These are phyloP conservation scores for Ophiothrix spiculata DNA, from an alignment of 35 echinoderm and acorn worm species.

Conservation along the genomic window DNA sequence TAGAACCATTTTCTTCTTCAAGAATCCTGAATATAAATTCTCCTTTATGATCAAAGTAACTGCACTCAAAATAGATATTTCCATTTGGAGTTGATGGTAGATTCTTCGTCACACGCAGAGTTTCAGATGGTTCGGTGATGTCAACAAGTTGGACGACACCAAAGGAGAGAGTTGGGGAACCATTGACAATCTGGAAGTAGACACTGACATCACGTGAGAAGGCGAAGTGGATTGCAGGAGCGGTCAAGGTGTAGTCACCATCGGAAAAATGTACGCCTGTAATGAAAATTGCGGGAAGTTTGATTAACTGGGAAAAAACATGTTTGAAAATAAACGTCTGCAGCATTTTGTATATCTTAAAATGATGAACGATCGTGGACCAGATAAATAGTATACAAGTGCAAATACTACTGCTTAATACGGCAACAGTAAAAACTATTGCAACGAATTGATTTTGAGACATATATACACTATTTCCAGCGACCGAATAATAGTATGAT, in stretches of 20 bases:
- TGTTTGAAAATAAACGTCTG: too few species aligned
- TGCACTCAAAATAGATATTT: conserved; percentile 39
- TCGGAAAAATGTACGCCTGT: not conserved
- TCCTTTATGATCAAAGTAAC: conserved; percentile 49
- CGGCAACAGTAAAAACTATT: too few species aligned
- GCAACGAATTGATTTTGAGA: too few species aligned
- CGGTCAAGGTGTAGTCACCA: not conserved
- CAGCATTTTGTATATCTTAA: too few species aligned
- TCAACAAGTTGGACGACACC: conserved; percentile 29
- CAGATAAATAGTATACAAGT: too few species aligned
- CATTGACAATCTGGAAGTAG: not conserved
- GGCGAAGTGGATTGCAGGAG: conserved; percentile 30
- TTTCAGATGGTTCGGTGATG: conserved; percentile 1
- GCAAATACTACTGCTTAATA: too few species aligned
- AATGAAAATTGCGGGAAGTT: not conserved
- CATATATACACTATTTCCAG: too few species aligned
- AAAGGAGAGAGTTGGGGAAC: not conserved
- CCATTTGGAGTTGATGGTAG: conserved; percentile 20
- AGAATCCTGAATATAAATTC: conserved; percentile 30
- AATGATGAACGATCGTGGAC: too few species aligned
- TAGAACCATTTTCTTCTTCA: not conserved
- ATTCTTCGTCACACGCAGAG: not conserved
- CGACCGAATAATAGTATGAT: too few species aligned
- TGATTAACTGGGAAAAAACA: too few species aligned
- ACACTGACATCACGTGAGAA: conserved; percentile 27